These are phyloP conservation scores for Phalangium opilio DNA, from an alignment of 2,888 invertebrate species.

Conservation along the genomic window DNA sequence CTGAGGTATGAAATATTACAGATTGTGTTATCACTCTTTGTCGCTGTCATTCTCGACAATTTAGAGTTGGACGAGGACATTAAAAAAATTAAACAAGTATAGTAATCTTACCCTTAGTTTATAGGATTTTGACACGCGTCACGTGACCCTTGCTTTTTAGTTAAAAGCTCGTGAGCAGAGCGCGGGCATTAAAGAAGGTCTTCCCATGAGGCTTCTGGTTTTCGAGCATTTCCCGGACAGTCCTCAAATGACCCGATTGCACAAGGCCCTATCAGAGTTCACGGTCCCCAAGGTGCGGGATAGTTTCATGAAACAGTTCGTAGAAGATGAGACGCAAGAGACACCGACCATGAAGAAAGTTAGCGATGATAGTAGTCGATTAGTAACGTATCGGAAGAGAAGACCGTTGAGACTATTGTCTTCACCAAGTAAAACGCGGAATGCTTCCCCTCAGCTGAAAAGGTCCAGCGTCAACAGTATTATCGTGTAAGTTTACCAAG, in stretches of 20 bases:
- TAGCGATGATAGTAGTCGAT: constrained; percentile 11
- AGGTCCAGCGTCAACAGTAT: constrained; percentile 68
- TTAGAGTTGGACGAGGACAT: constrained; percentile 98
- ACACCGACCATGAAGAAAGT: constrained; percentile 17
- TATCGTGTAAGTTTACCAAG: constrained; percentile 49
- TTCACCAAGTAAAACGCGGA: constrained; percentile 63
- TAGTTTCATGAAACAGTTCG: constrained; percentile 97
- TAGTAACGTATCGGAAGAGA: constrained; percentile 19
- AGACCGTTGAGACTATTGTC: constrained; percentile 47
- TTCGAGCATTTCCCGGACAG: constrained; percentile 98
- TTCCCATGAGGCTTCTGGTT: constrained; percentile 75
- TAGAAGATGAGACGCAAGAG: constrained; percentile 43
- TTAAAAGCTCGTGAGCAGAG: constrained; percentile 92
- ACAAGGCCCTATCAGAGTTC: constrained; percentile 70
- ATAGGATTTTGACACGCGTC: too few relatives aligned
- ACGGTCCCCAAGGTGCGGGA: constrained; percentile 59
- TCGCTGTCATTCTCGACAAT: constrained; percentile 98
- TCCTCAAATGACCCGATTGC: constrained; percentile 91
- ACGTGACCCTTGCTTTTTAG: constrained; percentile 22
- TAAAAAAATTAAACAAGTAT: constrained; percentile 83
- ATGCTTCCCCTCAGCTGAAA: constrained; percentile 56
- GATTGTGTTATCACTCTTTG: constrained; percentile 97
- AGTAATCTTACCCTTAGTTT: too few relatives aligned
- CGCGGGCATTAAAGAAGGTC: constrained; percentile 87
- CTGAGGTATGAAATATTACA: too few relatives aligned